Base-by-base conservation (phyloP, 2,113 vertebrate species). In the Chionomys nivalis region DNA sequence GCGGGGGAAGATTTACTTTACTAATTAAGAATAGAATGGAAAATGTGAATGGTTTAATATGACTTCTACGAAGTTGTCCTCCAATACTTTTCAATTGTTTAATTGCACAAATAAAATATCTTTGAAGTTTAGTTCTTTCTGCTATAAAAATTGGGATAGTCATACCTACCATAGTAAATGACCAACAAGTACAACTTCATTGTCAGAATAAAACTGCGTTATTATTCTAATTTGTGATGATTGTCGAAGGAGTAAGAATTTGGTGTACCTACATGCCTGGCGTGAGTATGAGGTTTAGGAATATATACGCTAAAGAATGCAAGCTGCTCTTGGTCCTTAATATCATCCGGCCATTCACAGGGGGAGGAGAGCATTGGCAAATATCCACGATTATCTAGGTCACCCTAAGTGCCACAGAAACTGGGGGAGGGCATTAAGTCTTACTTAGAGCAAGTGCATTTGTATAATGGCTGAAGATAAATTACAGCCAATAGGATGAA, bases 401-500 rank as follows among this genome's bases (percentile, higher is more conserved):
- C 93, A 96, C 39, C 19, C 44, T 78, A 93, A 93, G 75, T 70
- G 52, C n/a, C 94, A 39, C 28, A 93, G 52, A 85, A 95, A 92
- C 49, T 87, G 63, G 88, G 87, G 12, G 31, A 87, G 23, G 55
- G 17, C 28, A 89, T 47, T 95, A 79, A 90, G 52, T 72, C 68
- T 94, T 91, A 26, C 83, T 95, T 79, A 83, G 19, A 96, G 47
- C 63, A 90, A 95, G 49, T 88, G 28, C 91, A 90, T 97, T 92
- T 95, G 76, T 76, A 72, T 83, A 95, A 95, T 93, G 49, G 49
- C 36, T 93, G 12, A 92, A 92, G 93, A 96, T 93, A 96, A 97
- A 96, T 97, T 70, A 47, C 42, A 87, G 2, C n/a, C 0, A 11
- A 77, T 14, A 72, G 58, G 55, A 55, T 55, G 52, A 94, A 94